Percentiles rank a stretch among this genome's conserved stretches.
These are phyloP conservation scores for Portunus trituberculatus DNA, from an alignment of 1,140 invertebrate genomes.

Conservation along the genomic window DNA sequence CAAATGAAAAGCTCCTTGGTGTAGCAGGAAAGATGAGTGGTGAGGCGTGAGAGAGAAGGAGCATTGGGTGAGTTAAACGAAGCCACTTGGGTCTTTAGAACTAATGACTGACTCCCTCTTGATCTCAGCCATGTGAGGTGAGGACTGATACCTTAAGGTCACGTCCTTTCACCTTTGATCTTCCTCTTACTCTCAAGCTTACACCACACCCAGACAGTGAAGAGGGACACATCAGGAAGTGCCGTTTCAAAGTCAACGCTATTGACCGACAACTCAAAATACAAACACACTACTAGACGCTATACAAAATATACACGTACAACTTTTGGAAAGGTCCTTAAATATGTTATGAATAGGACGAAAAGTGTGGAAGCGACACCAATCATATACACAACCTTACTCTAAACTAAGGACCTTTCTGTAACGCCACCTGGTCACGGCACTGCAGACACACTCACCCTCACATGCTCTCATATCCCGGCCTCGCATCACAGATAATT, in stretches of 20 bases:
- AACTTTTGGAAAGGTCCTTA: background rate
- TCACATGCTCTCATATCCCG: background rate
- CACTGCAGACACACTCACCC: background rate
- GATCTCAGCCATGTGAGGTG: no score
- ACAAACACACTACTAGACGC: background rate
- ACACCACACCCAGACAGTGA: no score
- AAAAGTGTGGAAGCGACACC: background rate
- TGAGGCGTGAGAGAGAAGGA: background rate
- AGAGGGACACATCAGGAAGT: no score
- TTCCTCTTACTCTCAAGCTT: no score
- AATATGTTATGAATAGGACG: background rate
- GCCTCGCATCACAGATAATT: background rate
- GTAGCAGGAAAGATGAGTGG: background rate
- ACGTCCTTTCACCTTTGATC: no score
- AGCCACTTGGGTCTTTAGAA: no score
- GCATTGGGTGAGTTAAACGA: no score
- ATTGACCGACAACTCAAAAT: background rate
- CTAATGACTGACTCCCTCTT: no score
- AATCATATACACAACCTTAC: background rate
- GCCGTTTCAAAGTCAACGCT: no score
- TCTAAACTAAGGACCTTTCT: background rate
- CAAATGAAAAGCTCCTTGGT: background rate
- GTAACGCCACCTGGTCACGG: background rate
- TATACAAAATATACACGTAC: background rate
- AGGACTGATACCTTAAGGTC: no score